Evolutionary conservation across 2,113 vertebrate genomes (phyloP).

Genomic region (Ardeotis arabs): DNA sequence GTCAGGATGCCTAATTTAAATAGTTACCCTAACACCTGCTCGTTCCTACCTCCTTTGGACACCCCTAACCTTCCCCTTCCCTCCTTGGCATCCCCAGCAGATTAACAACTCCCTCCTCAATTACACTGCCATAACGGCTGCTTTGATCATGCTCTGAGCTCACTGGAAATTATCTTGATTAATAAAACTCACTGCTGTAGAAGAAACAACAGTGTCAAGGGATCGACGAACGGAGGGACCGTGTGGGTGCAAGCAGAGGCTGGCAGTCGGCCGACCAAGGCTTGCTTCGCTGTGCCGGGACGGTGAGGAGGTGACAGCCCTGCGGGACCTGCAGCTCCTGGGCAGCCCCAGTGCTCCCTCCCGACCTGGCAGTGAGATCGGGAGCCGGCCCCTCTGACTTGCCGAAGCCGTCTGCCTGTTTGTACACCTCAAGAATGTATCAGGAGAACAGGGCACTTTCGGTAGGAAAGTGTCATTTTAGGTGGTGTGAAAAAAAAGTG

Average conservation of each 20-base stretch:
- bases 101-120: slow-evolving; percentile 40
- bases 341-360: background rate
- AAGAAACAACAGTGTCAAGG: background rate
- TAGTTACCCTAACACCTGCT: slow-evolving; percentile 59
- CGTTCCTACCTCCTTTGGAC: slow-evolving; percentile 1
- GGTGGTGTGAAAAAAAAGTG: background rate
- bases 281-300: background rate
- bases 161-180: background rate
- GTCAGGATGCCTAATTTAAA: slow-evolving; percentile 36
- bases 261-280: background rate
- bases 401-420: background rate
- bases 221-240: accelerated
- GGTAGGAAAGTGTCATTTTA: background rate
- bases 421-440: background rate
- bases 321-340: background rate
- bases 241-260: background rate
- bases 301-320: background rate
- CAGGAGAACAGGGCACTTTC: background rate
- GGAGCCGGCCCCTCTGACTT: background rate
- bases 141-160: slow-evolving; percentile 27
- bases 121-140: background rate
- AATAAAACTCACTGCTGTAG: background rate
- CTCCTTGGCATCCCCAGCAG: background rate
- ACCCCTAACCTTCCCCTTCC: slow-evolving; percentile 32
- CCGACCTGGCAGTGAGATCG: background rate